Conservation (phyloP, 2,888 invertebrate genomes). For the Campoletis raptor region DNA sequence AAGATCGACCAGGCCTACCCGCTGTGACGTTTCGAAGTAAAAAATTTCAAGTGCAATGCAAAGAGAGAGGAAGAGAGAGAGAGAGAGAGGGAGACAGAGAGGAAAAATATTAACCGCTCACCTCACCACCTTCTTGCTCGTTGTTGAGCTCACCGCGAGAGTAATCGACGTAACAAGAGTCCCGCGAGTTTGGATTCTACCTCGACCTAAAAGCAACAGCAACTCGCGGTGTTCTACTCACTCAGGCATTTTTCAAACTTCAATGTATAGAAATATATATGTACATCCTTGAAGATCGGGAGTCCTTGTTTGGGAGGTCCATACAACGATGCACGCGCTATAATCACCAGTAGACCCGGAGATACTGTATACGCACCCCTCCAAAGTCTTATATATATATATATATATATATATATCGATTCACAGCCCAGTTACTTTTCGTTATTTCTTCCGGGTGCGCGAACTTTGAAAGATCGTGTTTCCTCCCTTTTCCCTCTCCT, state of each 20-base stretch:
- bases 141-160: slow-evolving; percentile 44
- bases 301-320: slow-evolving; percentile 60
- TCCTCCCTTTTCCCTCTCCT: slow-evolving; percentile 4
- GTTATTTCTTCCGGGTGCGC: slow-evolving; percentile 63
- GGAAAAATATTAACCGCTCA: slow-evolving; percentile 58
- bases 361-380: slow-evolving; percentile 11
- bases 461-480: slow-evolving; percentile 48
- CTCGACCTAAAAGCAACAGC: slow-evolving; percentile 23
- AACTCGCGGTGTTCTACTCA: slow-evolving; percentile 56
- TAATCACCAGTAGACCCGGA: slow-evolving; percentile 43
- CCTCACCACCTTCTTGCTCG: slow-evolving; percentile 47
- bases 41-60: slow-evolving; percentile 22
- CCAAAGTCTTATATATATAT: not conserved
- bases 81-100: not conserved
- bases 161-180: slow-evolving; percentile 67
- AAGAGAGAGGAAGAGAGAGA: slow-evolving; percentile 16
- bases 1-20: slow-evolving; percentile 47
- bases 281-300: slow-evolving; percentile 26
- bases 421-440: slow-evolving; percentile 48
- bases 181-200: slow-evolving; percentile 47
- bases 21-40: slow-evolving; percentile 49
- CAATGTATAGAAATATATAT: slow-evolving; percentile 8
- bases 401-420: not conserved
- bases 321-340: slow-evolving; percentile 44
- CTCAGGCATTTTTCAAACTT: slow-evolving; percentile 55